These are phyloP conservation scores for Zosterops japonicus DNA, from an alignment of 2,113 vertebrate species.

Conservation along the genomic window DNA sequence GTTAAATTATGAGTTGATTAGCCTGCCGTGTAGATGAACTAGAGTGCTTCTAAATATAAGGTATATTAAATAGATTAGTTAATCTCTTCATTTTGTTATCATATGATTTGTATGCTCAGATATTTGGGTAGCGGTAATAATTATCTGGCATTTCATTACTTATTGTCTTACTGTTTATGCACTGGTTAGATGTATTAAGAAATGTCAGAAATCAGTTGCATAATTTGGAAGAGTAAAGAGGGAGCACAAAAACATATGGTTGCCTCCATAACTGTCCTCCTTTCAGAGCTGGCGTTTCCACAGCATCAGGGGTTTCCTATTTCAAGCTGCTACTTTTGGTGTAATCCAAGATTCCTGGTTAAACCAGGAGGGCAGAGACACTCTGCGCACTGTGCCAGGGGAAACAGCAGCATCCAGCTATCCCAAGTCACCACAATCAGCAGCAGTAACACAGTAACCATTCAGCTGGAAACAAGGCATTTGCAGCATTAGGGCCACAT, in stretches of 20 bases:
- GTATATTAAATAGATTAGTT: neutral
- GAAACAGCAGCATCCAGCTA: neutral
- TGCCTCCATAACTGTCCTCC: neutral
- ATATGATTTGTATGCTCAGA: neutral
- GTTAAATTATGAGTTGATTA: neutral
- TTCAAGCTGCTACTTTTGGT: neutral
- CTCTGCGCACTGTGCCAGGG: neutral
- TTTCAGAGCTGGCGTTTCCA: neutral
- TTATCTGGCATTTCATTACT: neutral
- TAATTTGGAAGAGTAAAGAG: neutral
- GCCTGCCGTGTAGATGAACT: neutral
- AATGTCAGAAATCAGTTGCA: neutral
- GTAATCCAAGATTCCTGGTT: neutral
- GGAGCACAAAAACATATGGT: neutral
- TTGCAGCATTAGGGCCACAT: neutral
- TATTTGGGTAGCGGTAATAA: neutral
- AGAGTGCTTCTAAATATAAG: neutral
- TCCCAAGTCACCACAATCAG: neutral
- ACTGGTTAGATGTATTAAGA: neutral
- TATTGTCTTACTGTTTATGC: neutral
- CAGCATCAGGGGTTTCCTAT: neutral
- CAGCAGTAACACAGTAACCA: neutral
- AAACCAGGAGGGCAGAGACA: neutral
- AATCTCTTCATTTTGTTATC: neutral
- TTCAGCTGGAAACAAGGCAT: neutral